A percentile compares a stretch with the other conserved stretches of the same genome.
Evolutionary conservation across 2,888 invertebrate species (phyloP).

Genomic region (Drosophila koepferae): DNA sequence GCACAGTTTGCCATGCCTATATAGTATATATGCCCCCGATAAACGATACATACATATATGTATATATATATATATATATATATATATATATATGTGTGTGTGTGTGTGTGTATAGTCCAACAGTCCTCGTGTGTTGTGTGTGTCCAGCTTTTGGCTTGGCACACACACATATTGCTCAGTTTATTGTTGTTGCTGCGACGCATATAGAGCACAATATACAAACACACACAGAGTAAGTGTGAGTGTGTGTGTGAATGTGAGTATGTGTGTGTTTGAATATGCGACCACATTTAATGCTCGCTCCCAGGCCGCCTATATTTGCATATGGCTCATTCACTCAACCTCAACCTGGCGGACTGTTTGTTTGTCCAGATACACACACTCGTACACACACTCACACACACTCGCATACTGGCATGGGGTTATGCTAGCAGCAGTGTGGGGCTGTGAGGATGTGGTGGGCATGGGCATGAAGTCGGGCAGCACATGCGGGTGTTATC

Average conservation of each 20-base stretch:
- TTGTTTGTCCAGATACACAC: conserved; percentile 75
- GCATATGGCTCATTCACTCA: conserved; percentile 79
- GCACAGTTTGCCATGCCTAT: conserved; percentile 30
- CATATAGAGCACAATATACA: conserved; percentile 24
- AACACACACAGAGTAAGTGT: conserved; percentile 7
- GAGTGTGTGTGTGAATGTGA: conserved; percentile 20
- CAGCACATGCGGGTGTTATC: conserved; percentile 76
- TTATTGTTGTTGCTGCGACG: conserved; percentile 43
- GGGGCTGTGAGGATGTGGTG: background rate
- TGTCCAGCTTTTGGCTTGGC: conserved; percentile 58
- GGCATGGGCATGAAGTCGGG: background rate
- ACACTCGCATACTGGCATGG: background rate
- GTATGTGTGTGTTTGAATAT: conserved; percentile 27
- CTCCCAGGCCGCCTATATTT: conserved; percentile 73
- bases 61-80: no score
- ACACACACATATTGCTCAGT: conserved; percentile 23
- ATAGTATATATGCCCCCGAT: conserved; percentile 23
- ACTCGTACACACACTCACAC: conserved; percentile 26
- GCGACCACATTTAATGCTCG: conserved; percentile 64
- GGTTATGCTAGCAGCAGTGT: background rate
- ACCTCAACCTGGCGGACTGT: conserved; percentile 68
- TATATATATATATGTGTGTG: no score
- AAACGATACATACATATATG: background rate
- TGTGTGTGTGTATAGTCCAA: conserved; percentile 4
- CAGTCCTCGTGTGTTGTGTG: conserved; percentile 35